Evolutionary conservation across 2,797 vertebrate species (phyloP).

Genomic region (Geotria australis): DNA sequence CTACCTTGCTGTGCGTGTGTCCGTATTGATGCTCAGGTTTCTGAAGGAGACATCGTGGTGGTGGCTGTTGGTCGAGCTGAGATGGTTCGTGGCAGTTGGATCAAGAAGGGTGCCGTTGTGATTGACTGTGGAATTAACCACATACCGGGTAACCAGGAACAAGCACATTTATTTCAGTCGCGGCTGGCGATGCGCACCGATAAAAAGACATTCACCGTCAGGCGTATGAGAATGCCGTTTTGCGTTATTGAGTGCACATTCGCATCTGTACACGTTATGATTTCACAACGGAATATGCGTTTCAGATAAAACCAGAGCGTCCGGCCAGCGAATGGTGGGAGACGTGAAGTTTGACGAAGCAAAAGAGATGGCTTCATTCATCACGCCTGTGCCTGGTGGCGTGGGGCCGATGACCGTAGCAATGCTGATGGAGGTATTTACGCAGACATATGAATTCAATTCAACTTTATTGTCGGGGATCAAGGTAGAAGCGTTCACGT

Average conservation of each 20-base stretch:
- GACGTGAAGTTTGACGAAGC: constrained; percentile 48
- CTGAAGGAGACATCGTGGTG: constrained; percentile 68
- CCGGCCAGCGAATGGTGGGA: constrained; percentile 54
- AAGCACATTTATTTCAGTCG: not conserved
- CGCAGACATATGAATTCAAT: too few relatives aligned
- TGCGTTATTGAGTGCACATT: too few relatives aligned
- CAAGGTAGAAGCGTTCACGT: too few relatives aligned
- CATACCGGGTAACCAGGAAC: constrained; percentile 27
- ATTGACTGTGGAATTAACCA: constrained; percentile 97
- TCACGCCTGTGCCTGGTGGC: constrained; percentile 81
- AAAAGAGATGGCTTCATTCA: constrained; percentile 47
- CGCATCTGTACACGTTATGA: too few relatives aligned
- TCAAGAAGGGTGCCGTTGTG: constrained; percentile 73
- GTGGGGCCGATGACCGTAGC: constrained; percentile 96
- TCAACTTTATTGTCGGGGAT: too few relatives aligned
- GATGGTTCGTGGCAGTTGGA: constrained; percentile 84
- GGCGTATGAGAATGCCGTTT: too few relatives aligned
- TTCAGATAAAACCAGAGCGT: constrained; percentile 42
- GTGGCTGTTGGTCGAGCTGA: constrained; percentile 69
- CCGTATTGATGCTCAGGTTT: constrained; percentile 17
- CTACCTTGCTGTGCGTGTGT: too few relatives aligned
- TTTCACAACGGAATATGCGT: too few relatives aligned
- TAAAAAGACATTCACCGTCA: too few relatives aligned
- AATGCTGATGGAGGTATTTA: constrained; percentile 68
- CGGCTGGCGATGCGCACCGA: too few relatives aligned